Evolutionary conservation across 2,797 vertebrate genomes (phyloP).

Genomic region (Sebastes cheni): DNA sequence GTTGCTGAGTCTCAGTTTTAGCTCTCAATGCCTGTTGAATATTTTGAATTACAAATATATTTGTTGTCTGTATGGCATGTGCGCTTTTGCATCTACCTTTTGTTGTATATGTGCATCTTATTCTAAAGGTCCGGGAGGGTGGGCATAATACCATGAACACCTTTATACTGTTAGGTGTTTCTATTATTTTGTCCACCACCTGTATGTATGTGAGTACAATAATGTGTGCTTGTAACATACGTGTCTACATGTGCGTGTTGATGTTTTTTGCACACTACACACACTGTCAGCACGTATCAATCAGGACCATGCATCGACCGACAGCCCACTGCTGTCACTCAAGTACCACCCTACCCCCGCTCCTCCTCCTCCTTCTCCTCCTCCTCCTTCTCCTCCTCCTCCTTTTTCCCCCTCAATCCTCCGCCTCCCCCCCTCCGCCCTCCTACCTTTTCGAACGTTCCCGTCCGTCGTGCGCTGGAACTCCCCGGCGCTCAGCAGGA

Average conservation of each 20-base stretch:
- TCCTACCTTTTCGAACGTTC: slow-evolving; percentile 94
- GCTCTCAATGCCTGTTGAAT: neutral
- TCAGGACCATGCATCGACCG: slow-evolving; percentile 44
- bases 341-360: slow-evolving; percentile 2
- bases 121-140: neutral
- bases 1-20: neutral
- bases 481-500: slow-evolving; percentile 91
- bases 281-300: slow-evolving; percentile 10
- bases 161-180: neutral
- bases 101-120: neutral
- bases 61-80: neutral
- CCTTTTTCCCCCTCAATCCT: neutral
- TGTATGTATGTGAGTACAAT: neutral
- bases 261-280: slow-evolving; percentile 22
- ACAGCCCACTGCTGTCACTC: slow-evolving; percentile 43
- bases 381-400: neutral
- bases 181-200: neutral
- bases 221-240: neutral
- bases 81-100: neutral
- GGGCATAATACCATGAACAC: neutral
- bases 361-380: neutral
- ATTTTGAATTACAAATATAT: neutral
- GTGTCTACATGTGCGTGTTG: neutral
- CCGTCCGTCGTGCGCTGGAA: slow-evolving; percentile 90
- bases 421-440: slow-evolving; percentile 2